phyloP scores from a whole-genome alignment of 2,113 vertebrate species.

The Cnemophilus loriae region DNA sequence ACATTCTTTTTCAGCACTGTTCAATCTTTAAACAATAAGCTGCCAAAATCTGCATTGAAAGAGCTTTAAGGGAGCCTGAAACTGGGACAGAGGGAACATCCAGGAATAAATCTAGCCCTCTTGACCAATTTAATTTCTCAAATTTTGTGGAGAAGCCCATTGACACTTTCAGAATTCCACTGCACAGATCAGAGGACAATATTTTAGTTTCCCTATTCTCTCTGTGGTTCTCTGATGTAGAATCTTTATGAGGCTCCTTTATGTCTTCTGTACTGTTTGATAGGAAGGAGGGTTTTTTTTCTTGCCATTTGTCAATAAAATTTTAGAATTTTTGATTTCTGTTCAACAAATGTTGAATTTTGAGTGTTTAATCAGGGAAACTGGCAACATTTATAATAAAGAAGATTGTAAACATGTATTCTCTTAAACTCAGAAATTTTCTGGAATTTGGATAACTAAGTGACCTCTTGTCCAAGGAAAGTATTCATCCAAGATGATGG shows the following conservation, averaged over 20 bases:
- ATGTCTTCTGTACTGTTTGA: background rate
- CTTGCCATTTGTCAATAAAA: background rate
- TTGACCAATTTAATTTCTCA: background rate
- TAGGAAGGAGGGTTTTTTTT: background rate
- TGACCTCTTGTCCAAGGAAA: background rate
- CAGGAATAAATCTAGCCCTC: background rate
- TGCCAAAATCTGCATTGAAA: background rate
- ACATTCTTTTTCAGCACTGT: background rate
- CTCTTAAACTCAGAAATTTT: background rate
- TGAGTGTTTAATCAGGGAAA: background rate
- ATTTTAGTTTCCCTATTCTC: background rate
- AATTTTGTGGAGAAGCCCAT: background rate
- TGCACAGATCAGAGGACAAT: background rate
- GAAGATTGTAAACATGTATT: background rate
- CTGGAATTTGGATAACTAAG: background rate
- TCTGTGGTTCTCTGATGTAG: background rate
- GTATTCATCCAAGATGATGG: background rate
- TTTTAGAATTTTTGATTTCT: background rate
- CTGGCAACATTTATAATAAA: background rate
- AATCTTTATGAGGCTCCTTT: background rate
- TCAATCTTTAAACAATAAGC: conserved; percentile 14
- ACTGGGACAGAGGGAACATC: background rate
- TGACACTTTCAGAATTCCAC: background rate
- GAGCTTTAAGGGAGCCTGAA: background rate
- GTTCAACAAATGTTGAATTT: background rate